These are phyloP conservation scores for Nymphalis urticae DNA, from an alignment of 2,888 invertebrate genomes.

Conservation along the genomic window DNA sequence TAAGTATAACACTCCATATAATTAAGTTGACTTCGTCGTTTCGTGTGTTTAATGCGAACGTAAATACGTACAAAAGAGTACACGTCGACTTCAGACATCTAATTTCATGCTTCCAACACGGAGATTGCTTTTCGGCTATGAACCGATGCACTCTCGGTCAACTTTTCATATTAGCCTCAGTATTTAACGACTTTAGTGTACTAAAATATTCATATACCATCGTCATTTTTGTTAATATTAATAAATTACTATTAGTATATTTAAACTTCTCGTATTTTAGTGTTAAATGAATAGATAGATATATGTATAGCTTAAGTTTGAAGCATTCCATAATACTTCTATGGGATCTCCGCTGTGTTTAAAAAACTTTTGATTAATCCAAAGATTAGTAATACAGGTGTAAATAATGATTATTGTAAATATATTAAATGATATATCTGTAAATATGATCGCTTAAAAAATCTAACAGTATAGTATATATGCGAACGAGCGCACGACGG, in stretches of 20 bases:
- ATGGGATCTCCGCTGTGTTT: conserved; percentile 80
- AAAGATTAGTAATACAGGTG: conserved; percentile 64
- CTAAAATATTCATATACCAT: conserved; percentile 8
- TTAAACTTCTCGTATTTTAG: conserved; percentile 64
- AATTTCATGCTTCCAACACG: conserved; percentile 27
- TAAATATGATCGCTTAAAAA: conserved; percentile 64
- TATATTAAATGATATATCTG: conserved; percentile 57
- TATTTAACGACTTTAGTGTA: conserved; percentile 31
- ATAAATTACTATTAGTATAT: conserved; percentile 28
- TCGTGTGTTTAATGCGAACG: conserved; percentile 39
- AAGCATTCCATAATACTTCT: conserved; percentile 78
- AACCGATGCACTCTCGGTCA: conserved; percentile 27
- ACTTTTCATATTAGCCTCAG: conserved; percentile 32
- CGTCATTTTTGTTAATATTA: conserved; percentile 17
- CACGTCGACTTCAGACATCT: conserved; percentile 33
- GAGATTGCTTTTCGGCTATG: conserved; percentile 21
- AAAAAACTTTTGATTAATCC: conserved; percentile 72
- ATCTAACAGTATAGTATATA: conserved; percentile 23
- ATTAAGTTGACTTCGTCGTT: conserved; percentile 15
- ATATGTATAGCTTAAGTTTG: conserved; percentile 67
- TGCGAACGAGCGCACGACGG: not conserved
- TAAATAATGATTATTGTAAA: conserved; percentile 54
- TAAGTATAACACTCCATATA: conserved; percentile 18
- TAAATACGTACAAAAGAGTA: conserved; percentile 45
- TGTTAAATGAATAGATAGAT: conserved; percentile 69